phyloP scores from a whole-genome alignment of 35 echinoderm and acorn worm genomes.

The Strongylocentrotus purpuratus region DNA sequence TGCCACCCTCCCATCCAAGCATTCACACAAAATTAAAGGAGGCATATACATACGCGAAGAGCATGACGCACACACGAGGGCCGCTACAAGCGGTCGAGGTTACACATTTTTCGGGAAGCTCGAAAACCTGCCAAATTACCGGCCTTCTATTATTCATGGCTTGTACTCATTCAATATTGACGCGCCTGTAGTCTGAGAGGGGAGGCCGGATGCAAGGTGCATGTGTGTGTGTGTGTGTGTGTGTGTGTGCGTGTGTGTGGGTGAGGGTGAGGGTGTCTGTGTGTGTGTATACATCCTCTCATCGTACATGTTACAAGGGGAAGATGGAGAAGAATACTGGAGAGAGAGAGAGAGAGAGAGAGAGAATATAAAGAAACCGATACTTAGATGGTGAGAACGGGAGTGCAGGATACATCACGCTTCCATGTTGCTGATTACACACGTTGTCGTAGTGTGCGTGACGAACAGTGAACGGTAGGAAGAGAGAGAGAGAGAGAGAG shows the following conservation, averaged over 20 bases:
- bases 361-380: not conserved
- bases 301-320: not conserved
- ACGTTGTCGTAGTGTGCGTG: not conserved
- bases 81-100: constrained; percentile 13
- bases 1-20: not conserved
- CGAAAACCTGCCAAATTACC: constrained; percentile 48
- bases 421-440: not conserved
- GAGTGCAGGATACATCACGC: not conserved
- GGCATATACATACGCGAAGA: not conserved
- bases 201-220: constrained; percentile 39
- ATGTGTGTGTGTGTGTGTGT: not conserved
- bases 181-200: not conserved
- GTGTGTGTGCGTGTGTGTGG: not conserved
- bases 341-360: not conserved
- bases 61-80: not conserved
- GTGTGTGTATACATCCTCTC: too few species aligned
- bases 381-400: too few species aligned
- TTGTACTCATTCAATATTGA: constrained; percentile 45
- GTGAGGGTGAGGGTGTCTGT: too few species aligned
- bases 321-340: not conserved
- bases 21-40: not conserved
- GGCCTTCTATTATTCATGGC: constrained; percentile 49
- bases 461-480: not conserved
- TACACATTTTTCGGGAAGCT: constrained; percentile 30
- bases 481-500: too few species aligned